Percentiles rank a stretch among this genome's conserved stretches.
These are phyloP conservation scores for Athripsodes cinereus DNA, from an alignment of 2,888 invertebrate species.

Conservation along the genomic window DNA sequence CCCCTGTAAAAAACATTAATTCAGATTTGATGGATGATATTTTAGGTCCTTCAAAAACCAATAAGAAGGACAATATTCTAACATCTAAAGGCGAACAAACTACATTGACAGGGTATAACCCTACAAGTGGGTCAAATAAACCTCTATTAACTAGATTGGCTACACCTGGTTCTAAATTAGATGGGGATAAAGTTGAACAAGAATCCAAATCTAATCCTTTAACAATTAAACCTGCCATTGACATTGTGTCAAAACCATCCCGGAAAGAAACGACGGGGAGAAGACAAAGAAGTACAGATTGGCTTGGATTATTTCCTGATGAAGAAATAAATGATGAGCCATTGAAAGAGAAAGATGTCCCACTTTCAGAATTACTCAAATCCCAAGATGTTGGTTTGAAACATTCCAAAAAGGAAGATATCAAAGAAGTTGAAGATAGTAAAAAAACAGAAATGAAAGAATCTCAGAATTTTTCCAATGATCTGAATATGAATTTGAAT, in stretches of 20 bases:
- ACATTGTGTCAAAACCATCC: conserved; percentile 2
- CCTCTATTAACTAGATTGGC: conserved; percentile 18
- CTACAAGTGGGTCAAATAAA: conserved; percentile 27
- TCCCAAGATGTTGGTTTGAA: background rate
- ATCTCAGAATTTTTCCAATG: background rate
- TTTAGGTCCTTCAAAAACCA: conserved; percentile 43
- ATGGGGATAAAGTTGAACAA: conserved; percentile 5
- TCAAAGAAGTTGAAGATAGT: background rate
- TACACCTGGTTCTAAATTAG: conserved; percentile 6
- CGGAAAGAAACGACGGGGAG: conserved; percentile 29
- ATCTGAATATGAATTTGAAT: background rate
- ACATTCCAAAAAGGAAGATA: background rate
- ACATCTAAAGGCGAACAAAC: conserved; percentile 35
- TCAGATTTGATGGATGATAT: conserved; percentile 45
- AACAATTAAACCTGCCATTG: conserved; percentile 6
- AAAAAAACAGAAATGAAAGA: background rate
- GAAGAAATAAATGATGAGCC: conserved; percentile 34
- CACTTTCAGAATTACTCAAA: conserved; percentile 12
- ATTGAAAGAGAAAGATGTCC: conserved; percentile 5
- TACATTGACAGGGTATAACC: background rate
- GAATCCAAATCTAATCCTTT: conserved; percentile 10
- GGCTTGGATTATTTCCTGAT: conserved; percentile 44
- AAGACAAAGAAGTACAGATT: conserved; percentile 39
- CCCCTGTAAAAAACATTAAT: conserved; percentile 13
- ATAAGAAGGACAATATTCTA: conserved; percentile 32